phyloP scores from a whole-genome alignment of 2,113 vertebrate genomes.

The Stomatorhinus ivindoensis region DNA sequence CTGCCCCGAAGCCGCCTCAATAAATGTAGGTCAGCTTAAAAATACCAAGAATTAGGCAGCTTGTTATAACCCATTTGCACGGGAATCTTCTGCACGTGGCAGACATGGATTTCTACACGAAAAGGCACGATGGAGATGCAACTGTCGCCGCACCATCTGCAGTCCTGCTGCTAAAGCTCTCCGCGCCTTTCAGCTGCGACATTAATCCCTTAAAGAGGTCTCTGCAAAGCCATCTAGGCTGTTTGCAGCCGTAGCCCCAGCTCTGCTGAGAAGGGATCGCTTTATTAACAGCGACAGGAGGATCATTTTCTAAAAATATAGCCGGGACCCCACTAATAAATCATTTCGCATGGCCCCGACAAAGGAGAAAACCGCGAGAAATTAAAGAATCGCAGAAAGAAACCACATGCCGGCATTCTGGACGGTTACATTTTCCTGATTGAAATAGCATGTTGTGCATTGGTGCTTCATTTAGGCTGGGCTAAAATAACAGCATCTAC shows the following conservation, averaged over 20 bases:
- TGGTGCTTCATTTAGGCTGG: slow-evolving; percentile 51
- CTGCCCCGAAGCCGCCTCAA: not conserved
- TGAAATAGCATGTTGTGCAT: slow-evolving; percentile 65
- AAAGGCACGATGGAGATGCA: not conserved
- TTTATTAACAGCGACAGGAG: slow-evolving; percentile 63
- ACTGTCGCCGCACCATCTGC: slow-evolving; percentile 8
- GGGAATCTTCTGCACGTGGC: slow-evolving; percentile 18
- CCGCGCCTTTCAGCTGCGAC: slow-evolving; percentile 48
- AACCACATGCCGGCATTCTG: slow-evolving; percentile 55
- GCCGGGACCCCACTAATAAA: slow-evolving; percentile 64
- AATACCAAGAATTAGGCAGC: not conserved
- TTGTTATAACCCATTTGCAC: slow-evolving; percentile 19
- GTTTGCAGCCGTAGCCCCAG: slow-evolving; percentile 29
- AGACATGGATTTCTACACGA: slow-evolving; percentile 24
- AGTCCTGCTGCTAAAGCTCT: slow-evolving; percentile 23
- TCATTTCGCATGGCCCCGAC: slow-evolving; percentile 64
- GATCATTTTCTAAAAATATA: slow-evolving; percentile 64
- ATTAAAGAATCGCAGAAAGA: slow-evolving; percentile 55
- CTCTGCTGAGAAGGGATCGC: slow-evolving; percentile 52
- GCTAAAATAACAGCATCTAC: slow-evolving; percentile 59
- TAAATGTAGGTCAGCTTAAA: not conserved
- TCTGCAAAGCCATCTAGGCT: slow-evolving; percentile 20
- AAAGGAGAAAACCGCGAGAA: slow-evolving; percentile 54
- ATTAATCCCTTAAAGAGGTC: slow-evolving; percentile 54
- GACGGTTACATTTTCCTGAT: slow-evolving; percentile 56